Evolutionary conservation across 2,797 vertebrate species (phyloP).

Genomic region (Dromococcyx pavoninus): DNA sequence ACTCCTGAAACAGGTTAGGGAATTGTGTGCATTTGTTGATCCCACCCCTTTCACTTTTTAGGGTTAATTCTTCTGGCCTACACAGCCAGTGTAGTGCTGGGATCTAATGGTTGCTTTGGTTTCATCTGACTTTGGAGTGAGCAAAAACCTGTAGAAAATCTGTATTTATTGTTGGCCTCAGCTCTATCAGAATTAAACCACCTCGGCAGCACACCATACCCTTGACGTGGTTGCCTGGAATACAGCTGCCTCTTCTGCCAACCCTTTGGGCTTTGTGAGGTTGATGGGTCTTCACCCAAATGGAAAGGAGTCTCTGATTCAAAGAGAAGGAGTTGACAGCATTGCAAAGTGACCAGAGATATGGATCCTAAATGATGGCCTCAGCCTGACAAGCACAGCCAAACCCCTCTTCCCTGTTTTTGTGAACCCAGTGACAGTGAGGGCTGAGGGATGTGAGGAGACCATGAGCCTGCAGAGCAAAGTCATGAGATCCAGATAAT

Average conservation of each 20-base stretch:
- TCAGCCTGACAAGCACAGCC: background rate
- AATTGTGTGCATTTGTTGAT: background rate
- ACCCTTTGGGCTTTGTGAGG: background rate
- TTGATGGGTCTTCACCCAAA: background rate
- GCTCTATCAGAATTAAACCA: background rate
- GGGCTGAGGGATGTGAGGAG: background rate
- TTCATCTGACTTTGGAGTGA: background rate
- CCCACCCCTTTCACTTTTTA: rapidly evolving
- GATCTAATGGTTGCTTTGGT: background rate
- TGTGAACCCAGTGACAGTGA: background rate
- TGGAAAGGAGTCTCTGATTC: rapidly evolving
- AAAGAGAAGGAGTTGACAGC: background rate
- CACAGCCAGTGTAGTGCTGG: background rate
- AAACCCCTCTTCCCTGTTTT: background rate
- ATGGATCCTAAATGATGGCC: background rate
- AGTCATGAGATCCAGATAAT: background rate
- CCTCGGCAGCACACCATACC: background rate
- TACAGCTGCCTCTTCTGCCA: background rate
- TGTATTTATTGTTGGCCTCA: background rate
- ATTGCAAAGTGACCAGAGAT: background rate
- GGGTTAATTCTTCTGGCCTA: background rate
- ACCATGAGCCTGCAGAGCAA: background rate
- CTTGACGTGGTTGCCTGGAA: rapidly evolving
- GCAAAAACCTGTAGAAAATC: background rate
- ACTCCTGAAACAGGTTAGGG: background rate